phyloP scores from a whole-genome alignment of 2,797 vertebrate species.

The Accipiter fasciatus region DNA sequence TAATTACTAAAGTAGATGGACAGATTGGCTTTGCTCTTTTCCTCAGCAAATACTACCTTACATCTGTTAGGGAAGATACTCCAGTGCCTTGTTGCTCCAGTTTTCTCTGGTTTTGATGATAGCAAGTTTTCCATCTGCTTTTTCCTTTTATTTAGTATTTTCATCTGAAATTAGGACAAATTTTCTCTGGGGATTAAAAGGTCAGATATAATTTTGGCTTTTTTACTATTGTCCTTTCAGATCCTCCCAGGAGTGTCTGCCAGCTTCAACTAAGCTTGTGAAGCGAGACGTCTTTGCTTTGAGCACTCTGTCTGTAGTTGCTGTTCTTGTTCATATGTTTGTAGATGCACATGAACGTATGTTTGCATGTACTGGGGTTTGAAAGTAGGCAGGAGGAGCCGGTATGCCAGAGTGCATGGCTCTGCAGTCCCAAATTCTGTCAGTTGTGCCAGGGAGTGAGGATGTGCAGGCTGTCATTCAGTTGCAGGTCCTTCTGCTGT shows the following conservation, averaged over 20 bases:
- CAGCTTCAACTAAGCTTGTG: neutral
- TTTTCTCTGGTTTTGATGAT: neutral
- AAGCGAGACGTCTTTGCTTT: neutral
- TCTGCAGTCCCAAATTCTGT: neutral
- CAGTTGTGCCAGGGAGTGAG: neutral
- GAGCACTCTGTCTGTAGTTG: neutral
- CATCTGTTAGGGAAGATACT: neutral
- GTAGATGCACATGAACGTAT: neutral
- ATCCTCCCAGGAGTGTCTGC: neutral
- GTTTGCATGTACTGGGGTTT: neutral
- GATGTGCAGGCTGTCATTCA: neutral
- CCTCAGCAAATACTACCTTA: neutral
- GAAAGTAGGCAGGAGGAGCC: neutral
- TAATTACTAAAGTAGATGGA: neutral
- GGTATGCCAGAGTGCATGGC: rapidly evolving
- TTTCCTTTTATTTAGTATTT: neutral
- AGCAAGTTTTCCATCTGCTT: neutral
- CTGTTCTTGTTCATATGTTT: neutral
- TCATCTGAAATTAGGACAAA: neutral
- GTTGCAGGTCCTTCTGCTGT: neutral
- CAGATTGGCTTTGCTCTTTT: neutral
- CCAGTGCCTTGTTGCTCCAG: rapidly evolving
- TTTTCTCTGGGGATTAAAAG: neutral
- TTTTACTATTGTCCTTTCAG: neutral
- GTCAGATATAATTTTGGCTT: neutral